Evolutionary conservation across 64 coral and sea anemone species (phyloP), one percentile per base, ranked within the genome.

Genomic region (Dendrophyllia cribrosa): DNA sequence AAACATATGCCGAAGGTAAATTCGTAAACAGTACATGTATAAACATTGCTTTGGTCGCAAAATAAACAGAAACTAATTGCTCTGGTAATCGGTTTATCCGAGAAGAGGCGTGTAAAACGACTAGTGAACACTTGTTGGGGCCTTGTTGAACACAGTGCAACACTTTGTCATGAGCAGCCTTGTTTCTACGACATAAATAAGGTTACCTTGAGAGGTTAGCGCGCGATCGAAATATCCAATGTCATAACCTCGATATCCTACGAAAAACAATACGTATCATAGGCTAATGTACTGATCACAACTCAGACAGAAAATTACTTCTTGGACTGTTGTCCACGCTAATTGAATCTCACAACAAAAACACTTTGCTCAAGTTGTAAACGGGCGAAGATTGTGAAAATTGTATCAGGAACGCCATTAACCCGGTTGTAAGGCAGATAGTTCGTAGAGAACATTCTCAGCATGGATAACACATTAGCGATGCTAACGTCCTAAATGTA

Each of bases 61-160:
- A 47, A 63, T 64, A 82, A 82, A 82, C 78, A 82, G 4, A 14
- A 62, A 44, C 25, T 45, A 82, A 63, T 62, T n/a, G 7, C 25
- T 44, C 15, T 48, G 20, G 50, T 77, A 55, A 77, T 55, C 20
- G 49, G 17, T 77, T 77, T 55, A 77, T 53, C 49, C 75, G 75
- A 55, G 11, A 55, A 77, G 75, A 77, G 75, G 75, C 19, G 75
- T 23, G 17, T 55, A 77, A 55, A 55, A 55, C 6, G 21, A 77
- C 75, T 55, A 77, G 21, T 77, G 51, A 55, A 23, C 9, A 55
- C 20, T 47, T n/a, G 45, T 13, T 51, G 17, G 16, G 17, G 6
- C 10, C 6, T 65, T 17, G 15, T 22, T 17, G 15, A 19, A 65
- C 62, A 17, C 16, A 65, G 62, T 22, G 13, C 62, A 70, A 70